Base-by-base conservation (phyloP, 2,888 invertebrate species). In the Tinea semifulvella region DNA sequence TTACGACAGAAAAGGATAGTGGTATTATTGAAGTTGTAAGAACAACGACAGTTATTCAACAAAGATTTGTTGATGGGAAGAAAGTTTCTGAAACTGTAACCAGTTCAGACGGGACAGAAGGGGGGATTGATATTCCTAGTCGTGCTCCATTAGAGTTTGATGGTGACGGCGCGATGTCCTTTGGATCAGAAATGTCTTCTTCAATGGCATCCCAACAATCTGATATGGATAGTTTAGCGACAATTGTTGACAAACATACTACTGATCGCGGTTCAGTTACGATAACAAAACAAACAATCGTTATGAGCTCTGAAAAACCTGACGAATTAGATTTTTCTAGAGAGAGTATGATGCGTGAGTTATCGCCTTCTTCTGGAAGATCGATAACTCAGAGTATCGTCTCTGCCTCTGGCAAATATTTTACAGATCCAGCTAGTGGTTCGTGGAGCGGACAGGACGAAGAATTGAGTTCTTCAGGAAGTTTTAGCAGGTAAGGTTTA, bases 391-490 rank as follows among this genome's bases (percentile, higher is more conserved):
- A 81, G 49, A 79, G 80, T 49, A 63, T 76, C 51, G 66, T 69
- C 46, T 74, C 74, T 25, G 63, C 71, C 49, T 74, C 76, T 50
- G 77, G 81, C 60, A 82, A 81, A 81, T 76, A 71, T 54, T 76
- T 82, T 68, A 77, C 82, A 82, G 82, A 82, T 77, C 82, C 82
- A 48, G 81, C 82, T 18, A 82, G 82, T 58, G 82, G 82, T 10
- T 82, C 82, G 1, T 82, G 82, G 82, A 82, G 82, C 49, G 81
- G 81, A 20, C 81, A 82, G 48, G 82, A 82, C 44, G 82, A 82
- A 50, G 82, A 82, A 53, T 56, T 82, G 46, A 82, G 82, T 54
- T 82, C 82, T 1, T 82, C 82, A 18, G 81, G 81, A 38, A 82
- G 82, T 57, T 79, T 81, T 50, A 82, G 82, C 58, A 68, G 81